Conservation (phyloP, 2,797 vertebrate genomes). For the Xenops minutus region DNA sequence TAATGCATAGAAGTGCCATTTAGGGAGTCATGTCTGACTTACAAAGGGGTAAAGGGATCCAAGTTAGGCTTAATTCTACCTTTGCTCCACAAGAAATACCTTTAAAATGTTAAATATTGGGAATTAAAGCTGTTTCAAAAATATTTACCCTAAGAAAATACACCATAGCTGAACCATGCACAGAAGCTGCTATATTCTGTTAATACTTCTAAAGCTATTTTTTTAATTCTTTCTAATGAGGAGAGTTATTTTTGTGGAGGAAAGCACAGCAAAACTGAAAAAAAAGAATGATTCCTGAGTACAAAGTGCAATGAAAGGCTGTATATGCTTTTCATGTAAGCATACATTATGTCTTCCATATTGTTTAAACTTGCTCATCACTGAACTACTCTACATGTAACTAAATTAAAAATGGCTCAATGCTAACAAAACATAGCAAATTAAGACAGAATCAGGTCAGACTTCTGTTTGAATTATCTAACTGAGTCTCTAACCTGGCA, state of each 20-base stretch:
- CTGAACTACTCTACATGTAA: constrained; percentile 54
- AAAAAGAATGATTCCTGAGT: constrained; percentile 37
- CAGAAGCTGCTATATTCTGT: not conserved
- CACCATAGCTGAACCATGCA: not conserved
- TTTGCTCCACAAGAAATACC: not conserved
- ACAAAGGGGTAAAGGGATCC: not conserved
- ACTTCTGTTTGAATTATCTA: constrained; percentile 51
- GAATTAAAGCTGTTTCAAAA: constrained; percentile 2
- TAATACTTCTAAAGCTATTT: constrained; percentile 3
- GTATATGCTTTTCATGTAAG: constrained; percentile 45
- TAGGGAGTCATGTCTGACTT: not conserved
- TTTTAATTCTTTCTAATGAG: constrained; percentile 65
- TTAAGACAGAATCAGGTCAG: constrained; percentile 60
- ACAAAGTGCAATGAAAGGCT: constrained; percentile 59
- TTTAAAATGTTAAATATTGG: not conserved
- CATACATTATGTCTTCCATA: constrained; percentile 46
- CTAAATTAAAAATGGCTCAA: constrained; percentile 70
- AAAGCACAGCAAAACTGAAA: constrained; percentile 39
- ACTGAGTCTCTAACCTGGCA: constrained; percentile 50
- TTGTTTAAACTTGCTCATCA: constrained; percentile 63
- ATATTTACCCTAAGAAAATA: constrained; percentile 29
- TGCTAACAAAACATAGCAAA: constrained; percentile 68
- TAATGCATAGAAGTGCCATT: not conserved
- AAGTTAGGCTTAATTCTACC: not conserved
- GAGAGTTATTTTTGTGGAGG: constrained; percentile 59